phyloP scores from a whole-genome alignment of 1,140 invertebrate genomes.

The Lanistes nyassanus region DNA sequence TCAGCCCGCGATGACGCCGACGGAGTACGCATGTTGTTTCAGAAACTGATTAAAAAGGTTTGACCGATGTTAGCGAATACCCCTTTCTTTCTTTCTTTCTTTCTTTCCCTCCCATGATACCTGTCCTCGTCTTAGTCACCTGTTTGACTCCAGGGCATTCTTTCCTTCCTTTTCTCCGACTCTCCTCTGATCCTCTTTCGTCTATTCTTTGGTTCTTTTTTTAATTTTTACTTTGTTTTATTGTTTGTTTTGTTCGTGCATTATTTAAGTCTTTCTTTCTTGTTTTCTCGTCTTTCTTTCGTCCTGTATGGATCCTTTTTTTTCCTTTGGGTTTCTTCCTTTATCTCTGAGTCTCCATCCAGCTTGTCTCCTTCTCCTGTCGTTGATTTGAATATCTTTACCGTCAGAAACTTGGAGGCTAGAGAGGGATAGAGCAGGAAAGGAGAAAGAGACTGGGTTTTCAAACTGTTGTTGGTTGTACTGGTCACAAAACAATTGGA shows the following conservation, averaged over 20 bases:
- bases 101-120: neutral
- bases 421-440: too few relatives aligned
- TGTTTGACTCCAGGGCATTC: too few relatives aligned
- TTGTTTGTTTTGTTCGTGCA: too few relatives aligned
- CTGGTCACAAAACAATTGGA: neutral
- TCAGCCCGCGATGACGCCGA: constrained; percentile 28
- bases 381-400: neutral
- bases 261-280: neutral
- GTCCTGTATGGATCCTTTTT: neutral
- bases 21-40: constrained; percentile 14
- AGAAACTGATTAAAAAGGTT: constrained; percentile 24
- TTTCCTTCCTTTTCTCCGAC: neutral
- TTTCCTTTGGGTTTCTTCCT: neutral
- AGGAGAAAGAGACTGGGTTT: too few relatives aligned
- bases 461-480: neutral
- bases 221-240: neutral
- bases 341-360: constrained; percentile 5
- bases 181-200: too few relatives aligned
- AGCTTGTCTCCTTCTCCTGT: neutral
- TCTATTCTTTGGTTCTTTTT: neutral
- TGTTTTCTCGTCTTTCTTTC: neutral
- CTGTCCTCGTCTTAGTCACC: too few relatives aligned
- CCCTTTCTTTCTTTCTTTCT: neutral
- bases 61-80: neutral
- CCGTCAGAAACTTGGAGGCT: too few relatives aligned